Evolutionary conservation across 2,797 vertebrate genomes (phyloP).

Genomic region (Chrosomus eos): DNA sequence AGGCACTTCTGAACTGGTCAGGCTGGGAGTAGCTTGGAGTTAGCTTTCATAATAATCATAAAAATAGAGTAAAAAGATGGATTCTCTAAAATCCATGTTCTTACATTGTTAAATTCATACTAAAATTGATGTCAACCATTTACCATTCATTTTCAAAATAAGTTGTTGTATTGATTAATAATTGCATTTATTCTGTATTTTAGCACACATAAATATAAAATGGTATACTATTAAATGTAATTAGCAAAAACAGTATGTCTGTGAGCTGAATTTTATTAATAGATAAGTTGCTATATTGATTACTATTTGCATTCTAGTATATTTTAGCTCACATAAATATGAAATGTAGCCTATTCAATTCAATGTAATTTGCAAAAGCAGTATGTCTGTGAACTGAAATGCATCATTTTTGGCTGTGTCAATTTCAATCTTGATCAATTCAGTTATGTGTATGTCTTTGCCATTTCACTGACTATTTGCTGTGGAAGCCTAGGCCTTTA

Average conservation of each 20-base stretch:
- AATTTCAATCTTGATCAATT: slow-evolving; percentile 7
- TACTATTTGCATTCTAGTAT: neutral
- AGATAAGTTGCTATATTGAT: neutral
- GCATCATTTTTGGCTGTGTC: neutral
- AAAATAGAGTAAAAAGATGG: neutral
- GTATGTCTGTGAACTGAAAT: neutral
- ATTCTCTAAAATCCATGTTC: neutral
- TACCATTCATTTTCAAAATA: neutral
- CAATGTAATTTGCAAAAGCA: neutral
- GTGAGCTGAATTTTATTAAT: neutral
- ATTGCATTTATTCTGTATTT: neutral
- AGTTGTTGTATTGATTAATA: neutral
- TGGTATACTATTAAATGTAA: neutral
- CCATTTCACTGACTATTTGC: slow-evolving; percentile 30
- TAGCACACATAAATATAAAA: neutral
- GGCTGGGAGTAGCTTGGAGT: neutral
- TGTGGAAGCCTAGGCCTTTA: slow-evolving; percentile 10
- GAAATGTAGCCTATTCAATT: neutral
- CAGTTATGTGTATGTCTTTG: slow-evolving; percentile 27
- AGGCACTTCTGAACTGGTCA: neutral
- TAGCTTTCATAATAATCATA: neutral
- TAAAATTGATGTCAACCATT: neutral
- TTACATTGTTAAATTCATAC: neutral
- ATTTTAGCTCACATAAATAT: neutral
- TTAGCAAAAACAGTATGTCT: neutral